phyloP scores from a whole-genome alignment of 2,113 vertebrate genomes.

The Bos taurus region DNA sequence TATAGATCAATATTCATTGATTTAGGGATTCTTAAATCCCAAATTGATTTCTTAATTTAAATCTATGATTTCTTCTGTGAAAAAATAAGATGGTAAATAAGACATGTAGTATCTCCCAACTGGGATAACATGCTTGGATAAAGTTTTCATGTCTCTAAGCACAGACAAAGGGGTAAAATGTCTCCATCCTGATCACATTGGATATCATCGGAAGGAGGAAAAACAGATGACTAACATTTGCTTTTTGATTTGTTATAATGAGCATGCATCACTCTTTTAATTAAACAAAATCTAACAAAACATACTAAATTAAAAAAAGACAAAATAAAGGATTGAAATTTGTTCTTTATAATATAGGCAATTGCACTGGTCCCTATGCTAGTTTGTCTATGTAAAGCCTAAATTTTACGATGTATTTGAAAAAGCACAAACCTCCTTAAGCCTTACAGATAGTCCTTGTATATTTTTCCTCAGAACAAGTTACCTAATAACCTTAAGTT shows the following conservation, averaged over 20 bases:
- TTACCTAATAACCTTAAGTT: not conserved
- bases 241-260: not conserved
- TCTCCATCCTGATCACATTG: not conserved
- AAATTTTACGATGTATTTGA: not conserved
- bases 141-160: not conserved
- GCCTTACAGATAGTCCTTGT: not conserved
- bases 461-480: not conserved
- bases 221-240: not conserved
- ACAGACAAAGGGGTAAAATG: not conserved
- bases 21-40: not conserved
- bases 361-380: not conserved
- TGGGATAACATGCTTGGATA: not conserved
- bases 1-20: not conserved
- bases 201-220: not conserved
- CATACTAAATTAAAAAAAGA: not conserved
- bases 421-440: not conserved
- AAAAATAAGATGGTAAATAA: not conserved
- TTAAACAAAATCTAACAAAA: not conserved
- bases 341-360: not conserved
- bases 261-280: not conserved
- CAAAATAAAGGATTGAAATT: not conserved
- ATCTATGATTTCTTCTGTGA: not conserved
- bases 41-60: not conserved
- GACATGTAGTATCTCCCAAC: not conserved
- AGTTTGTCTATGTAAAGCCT: not conserved